Base-by-base conservation (phyloP, 2,888 invertebrate genomes). In the Pterostichus madidus region DNA sequence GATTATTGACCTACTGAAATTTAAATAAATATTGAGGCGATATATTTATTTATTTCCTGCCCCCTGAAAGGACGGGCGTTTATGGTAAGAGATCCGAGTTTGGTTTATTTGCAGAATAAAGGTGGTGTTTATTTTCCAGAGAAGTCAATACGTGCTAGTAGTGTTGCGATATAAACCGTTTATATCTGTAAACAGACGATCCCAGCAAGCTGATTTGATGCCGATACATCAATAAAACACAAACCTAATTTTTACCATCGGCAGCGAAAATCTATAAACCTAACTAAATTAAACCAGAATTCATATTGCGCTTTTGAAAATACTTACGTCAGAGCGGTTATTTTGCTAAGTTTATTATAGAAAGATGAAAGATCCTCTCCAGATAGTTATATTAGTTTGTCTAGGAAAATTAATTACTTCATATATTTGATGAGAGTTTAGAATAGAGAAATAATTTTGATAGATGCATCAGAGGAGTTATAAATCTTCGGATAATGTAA, bases 131-230 rank as follows among this genome's bases (percentile, higher is more conserved):
- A 76, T 76, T 76, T 76, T 35, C 52, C 53, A 76, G 24, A 53
- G 75, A 52, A 75, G 68, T 75, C 75, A 75, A 75, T 53, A 75
- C 49, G 52, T 32, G 75, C 56, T 76, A 13, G 39, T 32, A 56
- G 56, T 76, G 76, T 76, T 76, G 10, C 52, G 56, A 56, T 76
- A 76, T 76, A 53, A 56, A 76, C 35, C 53, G 76, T 76, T 76
- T 76, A 52, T 76, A 32, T 76, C 76, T 52, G 76, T 76, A 76
- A 76, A 76, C 76, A 76, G 76, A 32, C 53, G 56, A 76, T 49
- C n/a, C 53, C 13, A 53, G 76, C 15, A 35, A 15, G 39, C 56
- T 56, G 76, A 76, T 76, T 53, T 76, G 53, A 76, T 56, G 75
- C 49, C 49, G 53, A 56, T 56, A 76, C 53, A 76, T 56, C 76